These are phyloP conservation scores for Conger conger DNA, from an alignment of 2,113 vertebrate species.

Conservation along the genomic window DNA sequence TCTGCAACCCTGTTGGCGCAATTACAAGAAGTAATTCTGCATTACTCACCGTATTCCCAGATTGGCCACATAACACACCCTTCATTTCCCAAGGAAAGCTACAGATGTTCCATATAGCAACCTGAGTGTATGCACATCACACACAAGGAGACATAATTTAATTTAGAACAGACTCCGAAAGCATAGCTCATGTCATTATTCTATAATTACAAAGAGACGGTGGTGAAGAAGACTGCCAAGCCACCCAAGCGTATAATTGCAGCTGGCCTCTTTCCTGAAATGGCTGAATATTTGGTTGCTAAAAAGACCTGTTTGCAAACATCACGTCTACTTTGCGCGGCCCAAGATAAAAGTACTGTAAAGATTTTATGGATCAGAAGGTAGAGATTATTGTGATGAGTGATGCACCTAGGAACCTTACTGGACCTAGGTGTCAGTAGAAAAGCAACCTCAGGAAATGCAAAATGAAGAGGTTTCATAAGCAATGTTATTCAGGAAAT, in stretches of 20 bases:
- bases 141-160: conserved; percentile 7
- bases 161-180: conserved; percentile 5
- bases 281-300: not conserved
- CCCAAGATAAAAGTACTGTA: not conserved
- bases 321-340: not conserved
- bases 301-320: not conserved
- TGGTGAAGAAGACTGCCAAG: not conserved
- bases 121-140: not conserved
- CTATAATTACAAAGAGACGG: not conserved
- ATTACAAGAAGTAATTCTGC: not conserved
- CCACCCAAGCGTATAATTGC: not conserved
- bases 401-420: too few species aligned
- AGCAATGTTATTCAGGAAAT: too few species aligned
- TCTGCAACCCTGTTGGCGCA: conserved; percentile 6
- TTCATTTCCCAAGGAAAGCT: not conserved
- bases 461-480: too few species aligned
- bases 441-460: too few species aligned
- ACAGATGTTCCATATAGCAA: not conserved
- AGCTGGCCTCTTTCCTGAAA: conserved; percentile 1
- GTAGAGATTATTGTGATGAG: not conserved
- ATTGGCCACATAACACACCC: not conserved
- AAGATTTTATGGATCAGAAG: not conserved
- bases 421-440: too few species aligned
- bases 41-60: not conserved
- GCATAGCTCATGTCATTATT: conserved; percentile 11